Evolutionary conservation across 2,797 vertebrate species (phyloP).

Genomic region (Erethizon dorsatum): DNA sequence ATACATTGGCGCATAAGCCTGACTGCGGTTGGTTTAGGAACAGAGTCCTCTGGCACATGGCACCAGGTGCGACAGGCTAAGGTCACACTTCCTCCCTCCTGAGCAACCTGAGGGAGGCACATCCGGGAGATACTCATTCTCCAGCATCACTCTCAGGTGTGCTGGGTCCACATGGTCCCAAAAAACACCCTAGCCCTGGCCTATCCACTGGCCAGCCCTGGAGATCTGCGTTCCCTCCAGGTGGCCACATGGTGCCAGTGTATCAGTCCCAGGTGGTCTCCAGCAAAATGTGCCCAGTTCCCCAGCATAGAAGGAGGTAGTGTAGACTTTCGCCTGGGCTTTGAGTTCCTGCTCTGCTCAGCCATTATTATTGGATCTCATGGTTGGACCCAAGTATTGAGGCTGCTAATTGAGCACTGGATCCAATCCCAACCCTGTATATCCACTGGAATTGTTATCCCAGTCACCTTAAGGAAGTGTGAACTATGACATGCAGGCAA

Average conservation of each 20-base stretch:
- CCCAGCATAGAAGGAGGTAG: not conserved
- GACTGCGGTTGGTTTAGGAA: rapidly evolving
- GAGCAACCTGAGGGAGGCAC: no score
- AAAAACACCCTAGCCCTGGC: rapidly evolving
- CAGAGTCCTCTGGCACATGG: not conserved
- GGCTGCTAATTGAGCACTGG: not conserved
- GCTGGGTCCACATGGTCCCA: rapidly evolving
- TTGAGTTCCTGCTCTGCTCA: not conserved
- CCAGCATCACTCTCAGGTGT: not conserved
- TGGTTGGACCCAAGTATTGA: not conserved
- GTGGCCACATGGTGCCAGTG: rapidly evolving
- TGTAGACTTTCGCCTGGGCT: rapidly evolving
- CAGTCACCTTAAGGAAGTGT: no score
- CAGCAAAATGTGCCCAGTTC: not conserved
- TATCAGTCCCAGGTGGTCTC: not conserved
- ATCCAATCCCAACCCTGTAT: not conserved
- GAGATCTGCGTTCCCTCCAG: rapidly evolving
- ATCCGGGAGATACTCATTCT: no score
- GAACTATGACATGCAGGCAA: rapidly evolving
- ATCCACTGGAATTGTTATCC: not conserved
- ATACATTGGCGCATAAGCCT: rapidly evolving
- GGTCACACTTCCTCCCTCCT: rapidly evolving
- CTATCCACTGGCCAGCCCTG: not conserved
- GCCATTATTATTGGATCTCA: not conserved
- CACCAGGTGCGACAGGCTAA: not conserved